Base-by-base conservation (phyloP, 2,888 invertebrate genomes). In the Aspidiotus rigidus region DNA sequence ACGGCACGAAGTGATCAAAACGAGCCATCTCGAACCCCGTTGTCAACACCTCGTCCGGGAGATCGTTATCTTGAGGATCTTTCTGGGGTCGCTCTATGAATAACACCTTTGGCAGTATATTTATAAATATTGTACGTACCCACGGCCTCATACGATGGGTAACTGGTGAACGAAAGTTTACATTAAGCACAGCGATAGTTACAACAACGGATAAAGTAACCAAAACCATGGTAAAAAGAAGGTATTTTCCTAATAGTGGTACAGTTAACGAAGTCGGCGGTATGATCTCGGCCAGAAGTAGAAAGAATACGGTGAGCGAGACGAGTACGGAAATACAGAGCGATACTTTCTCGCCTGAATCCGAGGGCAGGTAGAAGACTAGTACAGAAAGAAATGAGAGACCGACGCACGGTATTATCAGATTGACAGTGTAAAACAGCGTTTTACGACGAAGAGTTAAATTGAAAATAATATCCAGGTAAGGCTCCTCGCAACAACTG, bases 271-370 rank as follows among this genome's bases (percentile, higher is more conserved):
- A 93, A 73, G 94, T 94, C 69, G 94, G 92, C 75, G 94, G 94
- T 78, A 94, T 94, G 78, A 93, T 94, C 82, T 94, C 94, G 76
- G 90, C 93, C 78, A 95, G 83, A 75, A 94, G 83, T 77, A 94
- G 83, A 83, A 94, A 93, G 83, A 94, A 94, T 83, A 94, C 93
- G 77, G 93, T 94, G 77, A 94, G 82, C 74, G 94, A 94, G 69
- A 94, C 86, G 72, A 94, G 83, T 78, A 94, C 93, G 74, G 93
- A 93, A 77, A 94, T 93, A 79, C 95, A 95, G 73, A 98, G 86
- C 72, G 96, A 95, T 75, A 97, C 93, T 80, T 97, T 97, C 81
- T 98, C 97, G 74, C 97, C 97, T 64, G 94, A 94, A 81, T 97
- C 96, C 73, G 94, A 93, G 71, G 98, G 98, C 75, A 98, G 82